Evolutionary conservation across 2,888 invertebrate species (phyloP).

Genomic region (Dromius quadrimaculatus): DNA sequence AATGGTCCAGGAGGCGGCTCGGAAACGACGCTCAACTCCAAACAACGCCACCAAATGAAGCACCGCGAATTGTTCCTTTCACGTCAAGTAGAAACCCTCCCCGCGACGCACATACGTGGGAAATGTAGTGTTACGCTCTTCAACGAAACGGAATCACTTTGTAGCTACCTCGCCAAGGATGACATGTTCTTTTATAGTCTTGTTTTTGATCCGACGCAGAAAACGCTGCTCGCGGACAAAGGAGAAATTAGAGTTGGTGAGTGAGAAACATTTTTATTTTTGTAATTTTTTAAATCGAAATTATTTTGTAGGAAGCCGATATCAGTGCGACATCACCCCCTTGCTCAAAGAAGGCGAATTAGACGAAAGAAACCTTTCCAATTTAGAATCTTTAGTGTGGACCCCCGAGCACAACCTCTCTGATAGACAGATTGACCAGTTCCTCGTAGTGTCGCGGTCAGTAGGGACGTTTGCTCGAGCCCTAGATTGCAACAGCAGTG

Average conservation of each 20-base stretch:
- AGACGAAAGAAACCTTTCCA: constrained; percentile 63
- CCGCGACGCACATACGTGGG: constrained; percentile 98
- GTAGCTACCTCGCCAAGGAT: constrained; percentile 96
- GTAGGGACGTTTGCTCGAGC: constrained; percentile 99
- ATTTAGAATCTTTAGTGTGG: constrained; percentile 94
- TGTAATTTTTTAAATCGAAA: too few species aligned
- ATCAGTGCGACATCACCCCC: constrained; percentile 94
- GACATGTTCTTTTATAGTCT: constrained; percentile 99
- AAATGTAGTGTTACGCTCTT: constrained; percentile 99
- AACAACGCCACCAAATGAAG: constrained; percentile 95
- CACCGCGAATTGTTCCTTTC: constrained; percentile 98
- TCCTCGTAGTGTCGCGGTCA: constrained; percentile 92
- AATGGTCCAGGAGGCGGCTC: not conserved
- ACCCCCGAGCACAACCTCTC: constrained; percentile 91
- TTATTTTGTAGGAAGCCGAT: constrained; percentile 80
- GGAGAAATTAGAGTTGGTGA: constrained; percentile 84
- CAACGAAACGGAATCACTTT: constrained; percentile 97
- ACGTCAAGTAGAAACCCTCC: constrained; percentile 96
- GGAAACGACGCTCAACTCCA: constrained; percentile 77
- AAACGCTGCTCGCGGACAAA: constrained; percentile 98
- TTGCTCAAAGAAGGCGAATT: constrained; percentile 79
- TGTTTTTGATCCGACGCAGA: constrained; percentile 99
- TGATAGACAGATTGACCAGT: constrained; percentile 98
- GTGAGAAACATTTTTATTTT: too few species aligned
- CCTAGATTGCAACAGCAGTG: constrained; percentile 97